A percentile compares a stretch with the other conserved stretches of the same genome.
Conservation (phyloP, 2,113 vertebrate genomes). For the Leptobrachium leishanense region DNA sequence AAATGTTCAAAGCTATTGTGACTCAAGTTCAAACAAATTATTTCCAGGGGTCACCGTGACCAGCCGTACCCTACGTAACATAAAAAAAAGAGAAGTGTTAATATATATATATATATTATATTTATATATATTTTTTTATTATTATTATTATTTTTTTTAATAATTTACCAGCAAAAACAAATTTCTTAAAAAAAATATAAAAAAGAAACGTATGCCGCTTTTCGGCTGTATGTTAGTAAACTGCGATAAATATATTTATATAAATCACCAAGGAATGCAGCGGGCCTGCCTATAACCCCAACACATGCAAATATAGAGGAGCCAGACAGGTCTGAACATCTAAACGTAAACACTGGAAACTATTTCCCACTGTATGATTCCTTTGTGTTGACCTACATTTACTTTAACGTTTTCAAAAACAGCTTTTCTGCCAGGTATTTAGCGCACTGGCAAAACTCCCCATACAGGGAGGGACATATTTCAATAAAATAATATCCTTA, state of each 20-base stretch:
- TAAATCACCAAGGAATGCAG: slow-evolving; percentile 67
- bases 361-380: slow-evolving; percentile 62
- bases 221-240: slow-evolving; percentile 61
- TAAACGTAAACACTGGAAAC: slow-evolving; percentile 69
- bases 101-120: too few relatives aligned
- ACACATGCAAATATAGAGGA: slow-evolving; percentile 66
- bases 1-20: background rate
- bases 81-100: background rate
- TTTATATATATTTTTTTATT: too few relatives aligned
- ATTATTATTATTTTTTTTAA: background rate
- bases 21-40: background rate
- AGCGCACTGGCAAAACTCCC: slow-evolving; percentile 54
- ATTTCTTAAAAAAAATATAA: slow-evolving; percentile 38
- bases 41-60: background rate
- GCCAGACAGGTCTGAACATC: slow-evolving; percentile 67
- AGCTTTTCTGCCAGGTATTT: slow-evolving; percentile 54
- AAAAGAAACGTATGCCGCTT: slow-evolving; percentile 53
- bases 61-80: background rate
- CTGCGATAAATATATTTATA: slow-evolving; percentile 65
- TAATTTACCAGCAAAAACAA: slow-evolving; percentile 25
- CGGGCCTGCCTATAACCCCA: slow-evolving; percentile 58
- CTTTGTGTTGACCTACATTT: slow-evolving; percentile 64
- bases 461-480: slow-evolving; percentile 40
- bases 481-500: slow-evolving; percentile 36
- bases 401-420: slow-evolving; percentile 60